Percentiles rank a stretch among this genome's conserved stretches.
phyloP scores from a whole-genome alignment of 2,888 invertebrate species.

The Phyllotreta striolata region DNA sequence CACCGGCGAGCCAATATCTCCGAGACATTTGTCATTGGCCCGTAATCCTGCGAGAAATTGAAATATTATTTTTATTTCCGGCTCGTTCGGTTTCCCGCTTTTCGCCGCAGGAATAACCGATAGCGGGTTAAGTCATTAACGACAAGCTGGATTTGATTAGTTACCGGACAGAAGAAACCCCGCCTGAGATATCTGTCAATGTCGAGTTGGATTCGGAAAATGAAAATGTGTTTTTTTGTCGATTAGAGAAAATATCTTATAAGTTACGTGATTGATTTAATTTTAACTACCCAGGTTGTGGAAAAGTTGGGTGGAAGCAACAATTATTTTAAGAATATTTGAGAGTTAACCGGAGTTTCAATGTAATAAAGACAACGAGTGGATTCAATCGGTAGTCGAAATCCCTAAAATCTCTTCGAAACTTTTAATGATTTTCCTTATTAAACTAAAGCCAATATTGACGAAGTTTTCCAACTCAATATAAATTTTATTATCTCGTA shows the following conservation, averaged over 20 bases:
- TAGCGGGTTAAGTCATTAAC: conserved; percentile 13
- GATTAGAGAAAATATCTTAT: too few relatives aligned
- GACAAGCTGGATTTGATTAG: conserved; percentile 10
- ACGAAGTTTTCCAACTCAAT: conserved; percentile 34
- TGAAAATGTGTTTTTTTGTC: too few relatives aligned
- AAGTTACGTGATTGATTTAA: too few relatives aligned
- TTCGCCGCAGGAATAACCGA: conserved; percentile 5
- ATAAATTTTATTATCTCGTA: conserved; percentile 36
- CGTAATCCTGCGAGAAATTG: conserved; percentile 23
- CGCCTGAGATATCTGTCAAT: conserved; percentile 6
- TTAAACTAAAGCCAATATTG: conserved; percentile 35
- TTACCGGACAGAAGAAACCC: not conserved
- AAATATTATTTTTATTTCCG: conserved; percentile 27
- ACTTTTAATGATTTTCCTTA: conserved; percentile 37
- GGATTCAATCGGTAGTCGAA: not conserved
- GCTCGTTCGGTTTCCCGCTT: too few relatives aligned
- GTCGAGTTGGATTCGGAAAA: not conserved
- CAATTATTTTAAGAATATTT: too few relatives aligned
- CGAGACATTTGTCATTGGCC: conserved; percentile 24
- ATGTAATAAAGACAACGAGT: too few relatives aligned
- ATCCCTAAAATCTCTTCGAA: conserved; percentile 26
- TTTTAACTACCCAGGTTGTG: too few relatives aligned
- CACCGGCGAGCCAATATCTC: conserved; percentile 19
- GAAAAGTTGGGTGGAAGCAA: too few relatives aligned
- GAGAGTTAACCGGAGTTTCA: too few relatives aligned